Evolutionary conservation across 2,797 vertebrate species (phyloP).

Genomic region (Okamejei kenojei): DNA sequence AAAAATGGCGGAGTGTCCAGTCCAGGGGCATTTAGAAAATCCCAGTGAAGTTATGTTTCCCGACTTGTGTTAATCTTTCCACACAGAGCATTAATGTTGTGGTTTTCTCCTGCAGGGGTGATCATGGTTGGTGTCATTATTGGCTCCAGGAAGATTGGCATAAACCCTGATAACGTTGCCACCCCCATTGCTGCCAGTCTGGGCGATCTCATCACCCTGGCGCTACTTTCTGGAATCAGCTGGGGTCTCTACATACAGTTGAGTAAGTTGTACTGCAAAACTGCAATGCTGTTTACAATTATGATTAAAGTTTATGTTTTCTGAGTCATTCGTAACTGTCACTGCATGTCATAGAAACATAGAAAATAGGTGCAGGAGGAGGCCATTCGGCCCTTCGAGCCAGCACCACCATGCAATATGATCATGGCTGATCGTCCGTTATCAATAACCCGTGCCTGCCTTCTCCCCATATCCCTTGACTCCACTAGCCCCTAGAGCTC

Average conservation of each 20-base stretch:
- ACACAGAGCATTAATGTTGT: no score
- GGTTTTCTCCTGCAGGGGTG: conserved; percentile 63
- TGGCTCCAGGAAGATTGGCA: conserved; percentile 86
- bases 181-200: conserved; percentile 94
- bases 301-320: no score
- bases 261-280: conserved; percentile 57
- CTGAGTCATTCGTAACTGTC: no score
- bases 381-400: no score
- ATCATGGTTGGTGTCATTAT: conserved; percentile 98
- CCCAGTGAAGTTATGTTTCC: background rate
- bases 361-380: no score
- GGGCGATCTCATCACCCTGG: conserved; percentile 92
- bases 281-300: background rate
- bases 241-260: conserved; percentile 86
- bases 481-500: no score
- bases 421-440: no score
- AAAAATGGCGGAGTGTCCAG: background rate
- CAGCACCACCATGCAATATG: no score
- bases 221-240: conserved; percentile 89
- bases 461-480: no score
- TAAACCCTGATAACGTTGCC: conserved; percentile 95
- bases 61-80: background rate
- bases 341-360: no score
- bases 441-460: no score
- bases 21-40: background rate